Evolutionary conservation across 2,113 vertebrate genomes (phyloP), one percentile per base, ranked within the genome.

Genomic region (Catagonus wagneri): DNA sequence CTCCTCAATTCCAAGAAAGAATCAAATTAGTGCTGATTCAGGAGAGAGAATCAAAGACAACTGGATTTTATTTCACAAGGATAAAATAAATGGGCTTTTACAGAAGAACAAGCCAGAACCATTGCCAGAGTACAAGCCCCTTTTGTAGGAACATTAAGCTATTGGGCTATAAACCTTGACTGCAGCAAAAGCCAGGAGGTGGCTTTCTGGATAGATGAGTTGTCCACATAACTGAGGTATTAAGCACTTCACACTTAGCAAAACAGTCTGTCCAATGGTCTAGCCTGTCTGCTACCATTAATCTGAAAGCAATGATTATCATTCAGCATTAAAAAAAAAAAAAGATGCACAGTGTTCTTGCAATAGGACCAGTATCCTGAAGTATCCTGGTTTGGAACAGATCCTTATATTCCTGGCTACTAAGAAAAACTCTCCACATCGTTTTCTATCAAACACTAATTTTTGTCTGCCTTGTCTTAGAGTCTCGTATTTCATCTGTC

Each of bases 11-110:
- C 27, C 11, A 83, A 93, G 74, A 95, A 97, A 83, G 90, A 96
- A 97, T 96, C 65, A 96, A 96, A 97, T 95, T 94, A 96, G 93
- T 75, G 78, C 91, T 86, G 89, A 96, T 95, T 97, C 89, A 95
- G 96, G 91, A 94, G 81, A 94, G 17, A 79, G 85, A 95, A 95
- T 93, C 71, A 94, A 95, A 96, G 81, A 98, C 89, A 93, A 93
- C 91, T 74, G 68, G 75, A 74, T 89, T 97, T 95, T 96, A 96
- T 96, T 96, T 95, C 94, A 90, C 72, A 81, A 86, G 89, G 89
- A 94, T 95, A 89, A 96, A 93, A 95, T 83, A 89, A 96, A 97
- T 93, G 75, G 89, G 89, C 72, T 96, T 85, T 90, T 74, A 27
- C 88, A 89, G 96, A 4, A 68, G 95, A 94, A 94, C 72, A 92